These are phyloP conservation scores for Pteronotus mesoamericanus DNA, from an alignment of 2,797 vertebrate genomes.

Conservation along the genomic window DNA sequence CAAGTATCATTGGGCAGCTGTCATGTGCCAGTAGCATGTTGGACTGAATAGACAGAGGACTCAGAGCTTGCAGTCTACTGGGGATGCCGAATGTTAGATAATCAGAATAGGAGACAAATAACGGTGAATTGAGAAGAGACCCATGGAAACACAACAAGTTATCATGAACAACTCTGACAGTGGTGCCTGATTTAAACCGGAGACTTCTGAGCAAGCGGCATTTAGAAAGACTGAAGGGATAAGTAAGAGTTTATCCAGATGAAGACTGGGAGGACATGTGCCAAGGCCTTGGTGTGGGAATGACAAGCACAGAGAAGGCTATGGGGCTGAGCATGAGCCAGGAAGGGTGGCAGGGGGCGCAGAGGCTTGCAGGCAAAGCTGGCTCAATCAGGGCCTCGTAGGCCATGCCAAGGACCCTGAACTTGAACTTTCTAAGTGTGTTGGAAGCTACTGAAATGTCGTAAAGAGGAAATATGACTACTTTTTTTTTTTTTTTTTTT, in stretches of 20 bases:
- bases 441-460: neutral
- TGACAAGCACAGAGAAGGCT: rapidly evolving
- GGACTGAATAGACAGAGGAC: neutral
- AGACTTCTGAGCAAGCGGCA: neutral
- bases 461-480: neutral
- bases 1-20: neutral
- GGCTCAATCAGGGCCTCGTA: neutral
- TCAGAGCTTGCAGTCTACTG: neutral
- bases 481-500: neutral
- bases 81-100: neutral
- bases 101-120: neutral
- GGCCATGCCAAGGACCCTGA: neutral
- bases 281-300: neutral
- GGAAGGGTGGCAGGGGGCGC: neutral
- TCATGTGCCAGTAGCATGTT: neutral
- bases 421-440: neutral
- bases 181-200: neutral
- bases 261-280: neutral
- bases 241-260: neutral
- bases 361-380: neutral
- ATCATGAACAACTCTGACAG: neutral
- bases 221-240: neutral
- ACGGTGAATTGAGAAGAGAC: neutral
- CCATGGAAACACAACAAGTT: neutral
- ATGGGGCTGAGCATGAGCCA: rapidly evolving